These are phyloP conservation scores for Bovichtus diacanthus DNA, from an alignment of 2,797 vertebrate genomes.

Conservation along the genomic window DNA sequence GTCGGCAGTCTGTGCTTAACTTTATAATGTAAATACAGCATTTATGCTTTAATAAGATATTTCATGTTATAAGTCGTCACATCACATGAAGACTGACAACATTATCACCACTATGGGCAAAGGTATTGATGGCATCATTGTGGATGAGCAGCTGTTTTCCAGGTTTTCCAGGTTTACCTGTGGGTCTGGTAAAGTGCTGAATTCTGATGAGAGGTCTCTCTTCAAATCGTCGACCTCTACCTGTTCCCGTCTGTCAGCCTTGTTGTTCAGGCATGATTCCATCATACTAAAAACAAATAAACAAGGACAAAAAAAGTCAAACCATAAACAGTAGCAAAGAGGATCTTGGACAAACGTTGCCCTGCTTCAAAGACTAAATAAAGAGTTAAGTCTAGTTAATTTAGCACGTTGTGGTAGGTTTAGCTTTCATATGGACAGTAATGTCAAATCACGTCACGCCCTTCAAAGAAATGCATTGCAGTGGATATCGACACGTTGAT, in stretches of 20 bases:
- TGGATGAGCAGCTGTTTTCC: neutral
- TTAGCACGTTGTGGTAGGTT: too few species aligned
- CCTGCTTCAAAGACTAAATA: neutral
- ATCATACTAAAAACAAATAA: conserved; percentile 80
- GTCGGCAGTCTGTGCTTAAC: neutral
- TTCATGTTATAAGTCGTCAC: neutral
- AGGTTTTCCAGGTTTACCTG: conserved; percentile 37
- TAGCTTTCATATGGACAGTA: neutral
- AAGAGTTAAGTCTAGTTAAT: too few species aligned
- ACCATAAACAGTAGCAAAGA: neutral
- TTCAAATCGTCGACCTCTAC: conserved; percentile 80
- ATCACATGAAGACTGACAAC: neutral
- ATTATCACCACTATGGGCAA: neutral
- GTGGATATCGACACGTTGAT: neutral
- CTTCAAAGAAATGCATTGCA: neutral
- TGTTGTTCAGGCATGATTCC: conserved; percentile 78
- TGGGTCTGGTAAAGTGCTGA: conserved; percentile 72
- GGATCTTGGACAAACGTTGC: neutral
- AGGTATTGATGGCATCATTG: neutral
- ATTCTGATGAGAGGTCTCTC: conserved; percentile 82
- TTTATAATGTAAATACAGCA: neutral
- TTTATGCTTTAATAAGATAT: neutral
- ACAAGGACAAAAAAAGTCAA: neutral
- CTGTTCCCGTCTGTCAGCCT: conserved; percentile 61
- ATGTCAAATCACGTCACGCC: neutral